A percentile compares a stretch with the other conserved stretches of the same genome.
Conservation (phyloP, 2,797 vertebrate species). For the Esox lucius region DNA sequence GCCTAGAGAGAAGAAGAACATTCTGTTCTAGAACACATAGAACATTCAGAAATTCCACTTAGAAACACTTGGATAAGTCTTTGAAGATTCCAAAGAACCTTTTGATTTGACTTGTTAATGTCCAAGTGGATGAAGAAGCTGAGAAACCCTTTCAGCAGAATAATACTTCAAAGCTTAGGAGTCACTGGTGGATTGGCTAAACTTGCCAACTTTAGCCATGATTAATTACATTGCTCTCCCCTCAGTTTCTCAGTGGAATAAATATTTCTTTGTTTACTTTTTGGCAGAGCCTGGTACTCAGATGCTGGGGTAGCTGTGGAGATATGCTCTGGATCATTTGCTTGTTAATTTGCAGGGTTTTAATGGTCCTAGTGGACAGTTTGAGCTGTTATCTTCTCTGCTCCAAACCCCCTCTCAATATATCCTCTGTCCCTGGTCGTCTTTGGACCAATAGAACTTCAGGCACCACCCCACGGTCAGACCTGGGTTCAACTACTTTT, state of each 20-base stretch:
- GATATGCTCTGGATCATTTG: constrained; percentile 78
- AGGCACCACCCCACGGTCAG: too few species aligned
- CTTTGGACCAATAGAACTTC: neutral
- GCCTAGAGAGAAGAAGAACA: constrained; percentile 19
- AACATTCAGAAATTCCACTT: constrained; percentile 6
- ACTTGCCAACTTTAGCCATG: constrained; percentile 46
- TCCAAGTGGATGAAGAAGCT: constrained; percentile 27
- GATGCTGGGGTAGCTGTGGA: constrained; percentile 74
- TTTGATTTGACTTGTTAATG: constrained; percentile 50
- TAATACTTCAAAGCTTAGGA: constrained; percentile 64
- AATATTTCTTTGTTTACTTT: constrained; percentile 54
- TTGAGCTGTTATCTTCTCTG: constrained; percentile 68
- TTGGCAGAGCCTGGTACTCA: constrained; percentile 62
- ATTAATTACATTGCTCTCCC: constrained; percentile 52
- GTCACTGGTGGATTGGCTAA: constrained; percentile 53
- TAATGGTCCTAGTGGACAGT: constrained; percentile 73
- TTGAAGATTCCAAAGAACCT: constrained; percentile 24
- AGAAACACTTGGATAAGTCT: constrained; percentile 19
- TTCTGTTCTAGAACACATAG: constrained; percentile 42
- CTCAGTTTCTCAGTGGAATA: constrained; percentile 71
- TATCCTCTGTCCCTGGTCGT: too few species aligned
- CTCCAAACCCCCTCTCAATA: too few species aligned
- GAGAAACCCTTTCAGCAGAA: constrained; percentile 51
- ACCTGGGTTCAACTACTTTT: too few species aligned
- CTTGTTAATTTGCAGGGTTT: constrained; percentile 77